Evolutionary conservation across 1,140 invertebrate genomes (phyloP).

Genomic region (Panulirus ornatus): DNA sequence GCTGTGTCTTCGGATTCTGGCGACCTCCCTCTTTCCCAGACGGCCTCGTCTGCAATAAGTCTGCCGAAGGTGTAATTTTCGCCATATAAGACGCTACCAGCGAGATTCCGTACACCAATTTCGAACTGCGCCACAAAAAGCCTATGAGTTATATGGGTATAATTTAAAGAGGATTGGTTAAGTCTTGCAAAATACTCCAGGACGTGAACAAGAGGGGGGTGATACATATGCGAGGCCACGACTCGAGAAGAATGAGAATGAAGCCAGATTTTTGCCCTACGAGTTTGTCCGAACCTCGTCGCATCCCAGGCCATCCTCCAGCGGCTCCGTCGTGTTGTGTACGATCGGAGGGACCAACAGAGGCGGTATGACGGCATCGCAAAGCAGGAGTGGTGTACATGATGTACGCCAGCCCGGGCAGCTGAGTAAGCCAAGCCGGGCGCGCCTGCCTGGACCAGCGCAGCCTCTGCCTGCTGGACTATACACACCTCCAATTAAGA

Average conservation of each 20-base stretch:
- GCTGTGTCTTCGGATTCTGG: no score
- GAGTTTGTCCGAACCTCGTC: not conserved
- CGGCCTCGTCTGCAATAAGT: no score
- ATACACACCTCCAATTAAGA: constrained; percentile 54
- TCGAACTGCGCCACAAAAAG: not conserved
- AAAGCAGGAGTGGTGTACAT: not conserved
- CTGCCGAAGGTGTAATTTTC: no score
- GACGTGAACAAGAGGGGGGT: no score
- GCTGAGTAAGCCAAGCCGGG: not conserved
- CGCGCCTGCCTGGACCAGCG: not conserved
- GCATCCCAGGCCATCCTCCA: not conserved
- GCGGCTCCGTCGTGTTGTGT: not conserved
- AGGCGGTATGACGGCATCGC: constrained; percentile 4
- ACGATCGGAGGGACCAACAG: not conserved
- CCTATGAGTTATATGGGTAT: not conserved
- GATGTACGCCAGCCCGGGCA: no score
- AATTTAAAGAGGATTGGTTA: not conserved
- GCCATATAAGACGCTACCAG: no score
- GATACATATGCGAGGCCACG: no score
- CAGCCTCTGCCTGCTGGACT: not conserved
- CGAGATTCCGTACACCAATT: not conserved
- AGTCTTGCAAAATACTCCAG: no score
- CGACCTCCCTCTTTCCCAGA: no score
- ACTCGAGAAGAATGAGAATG: no score
- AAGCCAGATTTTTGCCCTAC: no score